Conservation (phyloP, 2,113 vertebrate genomes). For the Cettia cetti region DNA sequence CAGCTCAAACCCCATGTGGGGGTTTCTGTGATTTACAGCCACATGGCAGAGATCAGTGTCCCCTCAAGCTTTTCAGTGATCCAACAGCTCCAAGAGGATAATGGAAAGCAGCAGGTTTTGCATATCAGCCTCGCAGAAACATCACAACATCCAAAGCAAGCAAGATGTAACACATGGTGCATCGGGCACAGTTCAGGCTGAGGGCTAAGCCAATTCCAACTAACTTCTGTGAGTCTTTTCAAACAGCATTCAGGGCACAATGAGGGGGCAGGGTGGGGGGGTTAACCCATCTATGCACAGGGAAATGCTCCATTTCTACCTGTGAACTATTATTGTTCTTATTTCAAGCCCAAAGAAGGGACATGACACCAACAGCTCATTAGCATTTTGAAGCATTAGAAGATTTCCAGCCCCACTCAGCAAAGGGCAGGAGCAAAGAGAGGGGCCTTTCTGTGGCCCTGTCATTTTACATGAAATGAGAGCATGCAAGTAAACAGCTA, state of each 20-base stretch:
- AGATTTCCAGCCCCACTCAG: neutral
- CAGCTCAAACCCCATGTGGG: rapidly evolving
- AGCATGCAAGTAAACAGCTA: neutral
- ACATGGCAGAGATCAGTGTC: neutral
- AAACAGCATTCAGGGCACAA: neutral
- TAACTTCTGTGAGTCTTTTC: neutral
- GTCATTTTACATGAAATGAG: neutral
- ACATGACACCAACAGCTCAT: rapidly evolving
- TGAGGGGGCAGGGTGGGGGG: no score
- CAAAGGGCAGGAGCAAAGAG: neutral
- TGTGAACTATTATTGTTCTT: neutral
- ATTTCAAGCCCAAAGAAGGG: neutral
- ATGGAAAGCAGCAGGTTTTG: neutral
- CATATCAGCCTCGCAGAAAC: neutral
- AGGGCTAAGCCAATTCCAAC: neutral
- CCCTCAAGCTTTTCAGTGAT: neutral
- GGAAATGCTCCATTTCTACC: neutral
- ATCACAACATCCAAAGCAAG: neutral
- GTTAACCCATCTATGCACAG: neutral
- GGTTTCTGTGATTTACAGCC: neutral
- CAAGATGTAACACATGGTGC: neutral
- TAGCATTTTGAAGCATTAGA: neutral
- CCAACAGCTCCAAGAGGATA: neutral
- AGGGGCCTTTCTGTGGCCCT: neutral
- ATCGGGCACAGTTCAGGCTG: rapidly evolving